Conservation (phyloP, 1,140 invertebrate genomes). For the Lordiphosa mommai region DNA sequence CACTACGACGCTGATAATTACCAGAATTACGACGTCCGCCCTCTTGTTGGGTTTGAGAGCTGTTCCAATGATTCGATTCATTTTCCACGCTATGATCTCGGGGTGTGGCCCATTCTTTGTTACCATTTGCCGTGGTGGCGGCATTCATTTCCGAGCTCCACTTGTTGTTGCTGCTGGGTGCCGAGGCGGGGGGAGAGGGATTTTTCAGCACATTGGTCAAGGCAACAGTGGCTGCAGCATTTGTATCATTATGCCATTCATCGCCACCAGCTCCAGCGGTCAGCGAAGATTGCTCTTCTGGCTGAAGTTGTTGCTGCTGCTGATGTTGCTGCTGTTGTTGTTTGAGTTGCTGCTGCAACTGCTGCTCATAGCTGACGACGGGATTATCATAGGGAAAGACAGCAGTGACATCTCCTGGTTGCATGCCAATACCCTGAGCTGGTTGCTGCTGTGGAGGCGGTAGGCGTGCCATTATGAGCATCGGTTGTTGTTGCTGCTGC, state of each 20-base stretch:
- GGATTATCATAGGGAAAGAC: slow-evolving; percentile 53
- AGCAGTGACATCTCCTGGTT: slow-evolving; percentile 64
- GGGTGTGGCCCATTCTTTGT: slow-evolving; percentile 62
- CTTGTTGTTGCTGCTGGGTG: slow-evolving; percentile 45
- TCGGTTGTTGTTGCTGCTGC: slow-evolving; percentile 38
- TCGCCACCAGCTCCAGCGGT: slow-evolving; percentile 22
- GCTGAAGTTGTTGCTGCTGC: slow-evolving; percentile 32
- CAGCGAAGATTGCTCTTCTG: slow-evolving; percentile 27
- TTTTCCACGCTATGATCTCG: slow-evolving; percentile 51
- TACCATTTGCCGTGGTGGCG: slow-evolving; percentile 50
- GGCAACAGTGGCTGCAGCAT: slow-evolving; percentile 64
- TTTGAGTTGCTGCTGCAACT: slow-evolving; percentile 65
- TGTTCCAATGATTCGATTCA: slow-evolving; percentile 66
- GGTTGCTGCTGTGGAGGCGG: slow-evolving; percentile 27
- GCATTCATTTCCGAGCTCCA: slow-evolving; percentile 77
- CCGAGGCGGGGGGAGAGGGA: slow-evolving; percentile 15
- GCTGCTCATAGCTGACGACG: slow-evolving; percentile 65
- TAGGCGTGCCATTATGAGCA: slow-evolving; percentile 29
- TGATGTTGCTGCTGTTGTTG: slow-evolving; percentile 35
- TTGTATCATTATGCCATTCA: slow-evolving; percentile 59
- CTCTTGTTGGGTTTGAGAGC: slow-evolving; percentile 41
- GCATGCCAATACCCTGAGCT: slow-evolving; percentile 63
- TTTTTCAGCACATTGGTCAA: slow-evolving; percentile 66
- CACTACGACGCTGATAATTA: slow-evolving; percentile 59
- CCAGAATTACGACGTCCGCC: slow-evolving; percentile 60